Evolutionary conservation across 2,888 invertebrate genomes (phyloP), one percentile per base, ranked within the genome.

Genomic region (Eledona agricola): DNA sequence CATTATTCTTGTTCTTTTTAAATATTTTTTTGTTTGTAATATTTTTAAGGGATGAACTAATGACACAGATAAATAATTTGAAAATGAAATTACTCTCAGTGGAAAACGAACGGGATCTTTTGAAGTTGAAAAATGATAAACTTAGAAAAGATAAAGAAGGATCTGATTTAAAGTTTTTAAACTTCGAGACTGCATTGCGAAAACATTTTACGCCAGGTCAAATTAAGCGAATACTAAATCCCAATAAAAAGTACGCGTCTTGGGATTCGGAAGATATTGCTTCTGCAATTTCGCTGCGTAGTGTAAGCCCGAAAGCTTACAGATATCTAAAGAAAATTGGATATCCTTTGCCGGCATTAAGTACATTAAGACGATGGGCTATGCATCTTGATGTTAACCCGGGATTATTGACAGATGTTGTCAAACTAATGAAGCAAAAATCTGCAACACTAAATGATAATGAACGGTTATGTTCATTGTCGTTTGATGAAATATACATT

Each of bases 251-350:
- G 13, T 5, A 15, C n/a, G 3, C 46, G 3, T 12, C 19, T 1
- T 57, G 57, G 57, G 19, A 25, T 7, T 23, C 52, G 4, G 59
- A 53, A 38, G 55, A 58, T 38, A 55, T 51, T 22, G 42, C 56
- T 10, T 38, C 49, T 1, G 56, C 55, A 9, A 58, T 58, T 31
- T 59, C 57, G 7, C 23, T 60, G 4, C 19, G 52, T 7, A 59
- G 57, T 31, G 58, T 59, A 3, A 60, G 60, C 12, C 58, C 58
- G 2, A 60, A 60, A 22, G 58, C 52, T 13, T 60, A 60, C 25
- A 13, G 52, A 25, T 60, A 55, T 52, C 32, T 59, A 2, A 45
- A 55, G 28, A 29, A 23, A 6, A 54, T 38, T 49, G 11, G 12
- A 4, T 45, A 57, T 51, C 60, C 55, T 10, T 45, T 60, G 37